Conservation (phyloP, 64 coral and sea anemone genomes). For the Anthopleura sola region DNA sequence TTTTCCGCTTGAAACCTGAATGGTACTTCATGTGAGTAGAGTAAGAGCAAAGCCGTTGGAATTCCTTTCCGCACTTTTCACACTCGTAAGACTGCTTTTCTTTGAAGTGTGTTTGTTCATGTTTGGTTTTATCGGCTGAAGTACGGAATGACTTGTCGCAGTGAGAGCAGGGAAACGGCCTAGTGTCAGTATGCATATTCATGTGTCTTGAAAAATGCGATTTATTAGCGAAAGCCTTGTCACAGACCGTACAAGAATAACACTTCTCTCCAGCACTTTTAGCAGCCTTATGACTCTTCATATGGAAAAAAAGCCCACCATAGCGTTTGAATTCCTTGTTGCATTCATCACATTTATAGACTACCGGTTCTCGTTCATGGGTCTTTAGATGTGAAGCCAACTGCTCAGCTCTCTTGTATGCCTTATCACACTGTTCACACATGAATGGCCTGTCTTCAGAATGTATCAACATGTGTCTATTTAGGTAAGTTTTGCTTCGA, state of each 20-base stretch:
- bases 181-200: neutral
- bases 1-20: neutral
- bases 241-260: slow-evolving; percentile 5
- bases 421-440: slow-evolving; percentile 22
- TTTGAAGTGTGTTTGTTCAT: neutral
- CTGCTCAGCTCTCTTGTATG: neutral
- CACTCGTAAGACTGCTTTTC: neutral
- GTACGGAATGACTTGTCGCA: slow-evolving; percentile 7
- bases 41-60: neutral
- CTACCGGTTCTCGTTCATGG: neutral
- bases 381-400: neutral
- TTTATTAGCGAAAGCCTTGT: neutral
- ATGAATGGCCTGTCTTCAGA: slow-evolving; percentile 16
- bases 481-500: neutral
- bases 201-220: neutral
- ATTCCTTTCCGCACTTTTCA: slow-evolving; percentile 3
- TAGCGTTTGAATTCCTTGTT: neutral
- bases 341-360: neutral
- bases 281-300: neutral
- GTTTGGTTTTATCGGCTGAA: neutral
- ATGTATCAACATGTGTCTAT: neutral
- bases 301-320: neutral
- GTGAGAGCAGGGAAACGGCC: slow-evolving; percentile 14
- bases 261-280: neutral
- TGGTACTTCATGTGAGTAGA: neutral